Base-by-base conservation (phyloP, 2,888 invertebrate species). In the Agrochola litura region DNA sequence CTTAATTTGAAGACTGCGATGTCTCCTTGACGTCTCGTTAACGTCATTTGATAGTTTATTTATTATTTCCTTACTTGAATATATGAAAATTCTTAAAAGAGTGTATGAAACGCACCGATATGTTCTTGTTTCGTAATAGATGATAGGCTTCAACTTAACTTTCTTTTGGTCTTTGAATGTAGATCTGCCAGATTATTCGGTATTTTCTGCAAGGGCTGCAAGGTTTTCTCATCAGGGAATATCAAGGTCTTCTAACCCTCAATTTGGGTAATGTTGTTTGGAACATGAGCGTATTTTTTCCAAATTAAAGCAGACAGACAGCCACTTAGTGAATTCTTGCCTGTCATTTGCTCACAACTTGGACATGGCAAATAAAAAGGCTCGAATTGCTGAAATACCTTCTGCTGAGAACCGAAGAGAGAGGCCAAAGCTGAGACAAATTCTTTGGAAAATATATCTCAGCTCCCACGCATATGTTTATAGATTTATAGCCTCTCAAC, bases 21-120 rank as follows among this genome's bases (percentile, higher is more conserved):
- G 60, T 74, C 49, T 69, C 66, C 65, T 72, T 68, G 68, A 74
- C 10, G 46, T 12, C 10, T 78, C 6, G 61, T 83, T 85, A 82
- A 43, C 46, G 9, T 3, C 4, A 41, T 64, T 73, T 65, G 12
- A 25, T 25, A 56, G 6, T 37, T 56, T 37, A 66, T 37, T 56
- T 37, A 66, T 70, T 64, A 71, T 80, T 30, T 60, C 37, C n/a
- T 49, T n/a, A 49, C 70, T 46, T 41, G 68, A 52, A 14, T 4
- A 46, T 19, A 56, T 77, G 9, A 64, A 49, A 25, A 79, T 41
- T 54, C 10, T 37, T 37, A 14, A 41, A 41, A 3, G 8, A 41
- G 37, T 63, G 37, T 63, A 6, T 22, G 22, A 63, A 52, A 19
- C 19, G 2, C 14, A 30, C 14, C 5, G 2, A 14, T 22, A 2